A percentile compares a stretch with the other conserved stretches of the same genome.
Evolutionary conservation across 2,797 vertebrate species (phyloP).

Genomic region (Chaetophractus vellerosus): DNA sequence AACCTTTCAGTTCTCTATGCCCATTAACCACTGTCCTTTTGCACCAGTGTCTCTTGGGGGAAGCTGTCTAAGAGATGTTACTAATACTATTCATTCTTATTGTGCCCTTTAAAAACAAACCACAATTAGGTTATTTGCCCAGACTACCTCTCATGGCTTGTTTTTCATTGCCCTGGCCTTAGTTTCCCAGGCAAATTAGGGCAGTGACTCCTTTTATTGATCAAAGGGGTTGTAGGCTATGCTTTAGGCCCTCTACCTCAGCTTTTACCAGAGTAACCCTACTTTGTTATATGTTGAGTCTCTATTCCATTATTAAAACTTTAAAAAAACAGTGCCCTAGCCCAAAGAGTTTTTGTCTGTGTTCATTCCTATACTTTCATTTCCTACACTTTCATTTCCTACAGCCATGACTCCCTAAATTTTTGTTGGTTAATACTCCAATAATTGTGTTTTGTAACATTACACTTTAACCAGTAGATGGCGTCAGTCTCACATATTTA

Average conservation of each 20-base stretch:
- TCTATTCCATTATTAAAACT: slow-evolving; percentile 15
- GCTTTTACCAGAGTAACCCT: slow-evolving; percentile 9
- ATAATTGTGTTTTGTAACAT: slow-evolving; percentile 29
- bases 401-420: neutral
- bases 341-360: neutral
- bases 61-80: slow-evolving; percentile 25
- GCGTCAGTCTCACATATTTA: slow-evolving; percentile 56
- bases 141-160: slow-evolving; percentile 70
- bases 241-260: neutral
- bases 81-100: neutral
- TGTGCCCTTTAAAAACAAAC: slow-evolving; percentile 49
- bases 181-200: slow-evolving; percentile 18
- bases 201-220: neutral
- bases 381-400: slow-evolving; percentile 19
- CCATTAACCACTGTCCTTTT: slow-evolving; percentile 64
- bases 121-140: slow-evolving; percentile 16
- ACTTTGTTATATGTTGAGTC: slow-evolving; percentile 38
- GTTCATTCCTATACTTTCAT: neutral
- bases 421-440: neutral
- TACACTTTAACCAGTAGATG: slow-evolving; percentile 70
- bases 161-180: slow-evolving; percentile 22
- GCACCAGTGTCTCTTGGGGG: neutral
- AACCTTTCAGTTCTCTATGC: slow-evolving; percentile 28
- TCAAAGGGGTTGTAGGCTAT: neutral
- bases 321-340: slow-evolving; percentile 3